phyloP scores from a whole-genome alignment of 2,797 vertebrate species.

The Chaetophractus vellerosus region DNA sequence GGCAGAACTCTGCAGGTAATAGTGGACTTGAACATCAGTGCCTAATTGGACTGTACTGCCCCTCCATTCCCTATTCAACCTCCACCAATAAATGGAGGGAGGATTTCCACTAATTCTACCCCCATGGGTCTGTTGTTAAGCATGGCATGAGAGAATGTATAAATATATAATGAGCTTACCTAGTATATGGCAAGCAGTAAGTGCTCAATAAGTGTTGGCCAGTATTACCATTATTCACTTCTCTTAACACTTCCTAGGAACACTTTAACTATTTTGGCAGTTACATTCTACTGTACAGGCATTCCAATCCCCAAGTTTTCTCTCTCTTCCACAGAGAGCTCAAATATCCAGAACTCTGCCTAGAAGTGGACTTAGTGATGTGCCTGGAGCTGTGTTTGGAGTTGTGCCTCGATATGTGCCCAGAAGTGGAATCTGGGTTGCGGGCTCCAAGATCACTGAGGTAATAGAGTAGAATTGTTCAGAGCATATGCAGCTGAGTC shows the following conservation, averaged over 20 bases:
- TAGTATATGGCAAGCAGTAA: neutral
- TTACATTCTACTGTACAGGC: neutral
- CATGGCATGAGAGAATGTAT: neutral
- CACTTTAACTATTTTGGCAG: neutral
- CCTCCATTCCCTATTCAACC: neutral
- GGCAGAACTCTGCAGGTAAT: conserved; percentile 94
- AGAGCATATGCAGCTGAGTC: neutral
- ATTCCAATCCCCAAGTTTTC: neutral
- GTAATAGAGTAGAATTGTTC: conserved; percentile 55
- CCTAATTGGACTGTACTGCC: neutral
- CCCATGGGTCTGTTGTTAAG: neutral
- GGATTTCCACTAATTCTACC: neutral
- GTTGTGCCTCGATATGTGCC: rapidly evolving
- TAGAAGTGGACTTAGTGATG: neutral
- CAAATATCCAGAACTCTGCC: conserved; percentile 24
- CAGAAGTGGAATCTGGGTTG: conserved; percentile 26
- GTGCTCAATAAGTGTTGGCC: neutral
- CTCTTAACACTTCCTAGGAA: neutral
- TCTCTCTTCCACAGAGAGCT: conserved; percentile 69
- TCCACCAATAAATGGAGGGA: neutral
- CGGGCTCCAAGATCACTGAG: conserved; percentile 27
- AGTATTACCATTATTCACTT: conserved; percentile 26
- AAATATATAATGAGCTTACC: neutral
- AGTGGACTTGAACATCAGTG: neutral
- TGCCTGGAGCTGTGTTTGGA: neutral